These are phyloP conservation scores for Drosophila picticornis DNA, from an alignment of 2,888 invertebrate genomes.

Conservation along the genomic window DNA sequence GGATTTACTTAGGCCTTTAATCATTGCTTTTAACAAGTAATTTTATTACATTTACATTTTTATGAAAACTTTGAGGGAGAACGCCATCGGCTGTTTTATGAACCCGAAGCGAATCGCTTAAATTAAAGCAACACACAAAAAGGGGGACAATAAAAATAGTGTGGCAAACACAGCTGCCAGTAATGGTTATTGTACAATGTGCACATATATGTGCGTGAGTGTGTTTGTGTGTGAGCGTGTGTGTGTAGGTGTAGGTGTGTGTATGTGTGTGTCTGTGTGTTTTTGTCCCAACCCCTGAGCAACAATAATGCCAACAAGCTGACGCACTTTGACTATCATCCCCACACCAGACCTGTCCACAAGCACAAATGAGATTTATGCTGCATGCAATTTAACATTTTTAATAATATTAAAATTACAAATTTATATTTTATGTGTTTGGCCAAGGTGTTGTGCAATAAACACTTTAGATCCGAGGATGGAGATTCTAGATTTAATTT, in stretches of 20 bases:
- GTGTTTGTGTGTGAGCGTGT: constrained; percentile 15
- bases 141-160: constrained; percentile 72
- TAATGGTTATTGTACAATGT: constrained; percentile 73
- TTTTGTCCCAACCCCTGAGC: constrained; percentile 55
- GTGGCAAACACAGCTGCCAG: constrained; percentile 74
- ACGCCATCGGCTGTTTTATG: constrained; percentile 68
- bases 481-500: constrained; percentile 44
- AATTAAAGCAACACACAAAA: constrained; percentile 70
- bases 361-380: constrained; percentile 73
- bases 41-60: constrained; percentile 53
- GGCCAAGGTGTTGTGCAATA: constrained; percentile 69
- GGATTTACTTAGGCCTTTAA: constrained; percentile 7
- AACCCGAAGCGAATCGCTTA: constrained; percentile 73
- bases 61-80: constrained; percentile 35
- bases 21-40: constrained; percentile 37
- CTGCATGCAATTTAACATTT: constrained; percentile 72
- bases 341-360: constrained; percentile 10
- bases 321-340: constrained; percentile 38
- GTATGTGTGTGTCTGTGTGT: constrained; percentile 16
- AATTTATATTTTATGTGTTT: constrained; percentile 65
- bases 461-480: constrained; percentile 47
- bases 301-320: constrained; percentile 63
- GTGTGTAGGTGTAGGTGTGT: constrained; percentile 17
- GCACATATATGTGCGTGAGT: constrained; percentile 25
- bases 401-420: constrained; percentile 79